phyloP scores from a whole-genome alignment of 37 sponge, comb jelly and placozoan genomes.

The Dysidea cf. avara region DNA sequence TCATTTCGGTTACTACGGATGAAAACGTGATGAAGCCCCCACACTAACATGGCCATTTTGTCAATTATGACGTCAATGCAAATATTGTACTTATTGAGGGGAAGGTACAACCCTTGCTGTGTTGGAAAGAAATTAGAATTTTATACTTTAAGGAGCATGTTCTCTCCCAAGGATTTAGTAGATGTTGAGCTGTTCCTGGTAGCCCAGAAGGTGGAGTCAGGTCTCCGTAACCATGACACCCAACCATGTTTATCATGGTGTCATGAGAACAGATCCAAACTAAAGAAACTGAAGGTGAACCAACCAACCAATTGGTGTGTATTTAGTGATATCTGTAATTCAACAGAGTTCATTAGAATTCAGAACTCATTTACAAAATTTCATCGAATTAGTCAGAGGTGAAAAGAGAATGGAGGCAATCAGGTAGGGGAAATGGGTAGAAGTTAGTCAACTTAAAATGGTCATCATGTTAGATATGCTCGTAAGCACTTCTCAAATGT shows the following conservation, averaged over 20 bases:
- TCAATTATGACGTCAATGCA: no score
- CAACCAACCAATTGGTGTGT: not conserved
- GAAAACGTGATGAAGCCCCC: no score
- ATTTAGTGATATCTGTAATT: not conserved
- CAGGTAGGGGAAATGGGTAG: constrained; percentile 37
- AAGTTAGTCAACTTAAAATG: not conserved
- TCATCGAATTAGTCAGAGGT: constrained; percentile 83
- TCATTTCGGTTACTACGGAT: no score
- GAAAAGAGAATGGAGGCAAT: constrained; percentile 80
- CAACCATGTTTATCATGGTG: constrained; percentile 92
- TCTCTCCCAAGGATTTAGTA: constrained; percentile 86
- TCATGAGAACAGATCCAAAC: constrained; percentile 88
- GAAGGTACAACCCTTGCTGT: no score
- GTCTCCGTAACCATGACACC: constrained; percentile 68
- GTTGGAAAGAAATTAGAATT: no score
- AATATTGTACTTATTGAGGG: no score
- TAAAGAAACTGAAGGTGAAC: constrained; percentile 77
- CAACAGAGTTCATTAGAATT: constrained; percentile 87
- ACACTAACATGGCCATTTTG: no score
- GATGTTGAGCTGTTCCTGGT: constrained; percentile 84
- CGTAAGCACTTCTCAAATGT: constrained; percentile 67
- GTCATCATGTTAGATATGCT: constrained; percentile 66
- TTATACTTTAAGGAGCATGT: no score
- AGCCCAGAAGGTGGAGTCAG: constrained; percentile 85
- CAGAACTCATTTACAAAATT: constrained; percentile 83